Base-by-base conservation (phyloP, 1,140 invertebrate species). In the Oryzaephilus surinamensis region DNA sequence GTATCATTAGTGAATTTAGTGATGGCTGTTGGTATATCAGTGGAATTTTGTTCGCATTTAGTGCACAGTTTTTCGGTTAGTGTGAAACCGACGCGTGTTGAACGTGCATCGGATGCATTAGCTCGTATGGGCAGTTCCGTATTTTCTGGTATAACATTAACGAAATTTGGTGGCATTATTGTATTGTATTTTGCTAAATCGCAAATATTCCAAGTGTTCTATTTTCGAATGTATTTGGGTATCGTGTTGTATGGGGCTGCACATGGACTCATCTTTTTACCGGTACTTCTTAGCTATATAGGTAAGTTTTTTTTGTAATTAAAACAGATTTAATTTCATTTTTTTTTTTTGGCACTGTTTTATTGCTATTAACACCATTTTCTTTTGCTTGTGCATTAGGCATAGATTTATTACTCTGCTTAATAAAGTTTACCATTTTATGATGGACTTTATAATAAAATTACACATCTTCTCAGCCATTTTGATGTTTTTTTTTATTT, bases 21-120 rank as follows among this genome's bases (percentile, higher is more conserved):
- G 33, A 98, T 99, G 92, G 87, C 93, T 48, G 84, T 98, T 43
- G 96, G 96, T 41, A 98, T 99, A 47, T 82, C 92, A 11, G 95
- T 99, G 2, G 96, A 99, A 68, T 99, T 99, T 65, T 97, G 93
- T 67, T 95, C 93, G 46, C 96, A 99, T 67, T 73, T 98, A 46
- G 87, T 93, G 23, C 84, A 94, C 62, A 84, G 88, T 14, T 98
- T 97, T 67, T 79, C 87, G 2, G 74, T 88, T 38, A 85, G 81
- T 1, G 69, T 77, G 3, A 72, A 79, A 56, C 64, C 69, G 10
- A 81, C 76, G 6, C 71, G 84, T 51, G 67, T 84, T 2, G 72
- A 77, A 36, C 69, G 93, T 48, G 86, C 92, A 0, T 72, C 79
- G 0, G 83, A 92, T 55, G 78, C 92, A 14, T 65, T 98, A 11